These are phyloP conservation scores for Hyposmocoma kahamanoa DNA, from an alignment of 1,140 invertebrate genomes.

Conservation along the genomic window DNA sequence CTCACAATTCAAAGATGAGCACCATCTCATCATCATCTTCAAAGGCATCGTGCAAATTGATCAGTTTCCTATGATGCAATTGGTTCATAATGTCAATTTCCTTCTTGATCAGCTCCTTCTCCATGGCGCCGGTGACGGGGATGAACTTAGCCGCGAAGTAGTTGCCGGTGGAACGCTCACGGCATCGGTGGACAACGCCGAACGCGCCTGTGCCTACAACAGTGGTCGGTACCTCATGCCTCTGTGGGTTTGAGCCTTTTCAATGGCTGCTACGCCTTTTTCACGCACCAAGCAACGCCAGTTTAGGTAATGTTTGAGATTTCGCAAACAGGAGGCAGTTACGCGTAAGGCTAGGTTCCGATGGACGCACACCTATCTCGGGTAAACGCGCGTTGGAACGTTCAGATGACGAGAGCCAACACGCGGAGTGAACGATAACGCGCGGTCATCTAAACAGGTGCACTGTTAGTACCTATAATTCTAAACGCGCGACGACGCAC, in stretches of 20 bases:
- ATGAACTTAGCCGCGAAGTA: slow-evolving; percentile 99
- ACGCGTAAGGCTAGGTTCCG: too few relatives aligned
- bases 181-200: slow-evolving; percentile 97
- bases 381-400: too few relatives aligned
- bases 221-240: slow-evolving; percentile 27
- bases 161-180: slow-evolving; percentile 96
- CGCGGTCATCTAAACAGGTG: too few relatives aligned
- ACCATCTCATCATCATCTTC: slow-evolving; percentile 99
- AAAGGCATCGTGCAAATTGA: slow-evolving; percentile 98
- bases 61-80: slow-evolving; percentile 96
- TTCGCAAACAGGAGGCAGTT: too few relatives aligned
- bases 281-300: slow-evolving; percentile 11
- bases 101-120: slow-evolving; percentile 97
- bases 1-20: slow-evolving; percentile 98
- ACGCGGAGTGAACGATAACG: too few relatives aligned
- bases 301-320: too few relatives aligned
- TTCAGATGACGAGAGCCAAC: too few relatives aligned
- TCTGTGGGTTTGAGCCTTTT: slow-evolving; percentile 10
- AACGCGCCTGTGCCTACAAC: slow-evolving; percentile 93
- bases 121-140: slow-evolving; percentile 94
- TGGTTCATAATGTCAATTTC: slow-evolving; percentile 99
- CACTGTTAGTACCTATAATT: too few relatives aligned
- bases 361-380: too few relatives aligned
- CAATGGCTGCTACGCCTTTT: neutral
- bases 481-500: too few relatives aligned